phyloP scores from a whole-genome alignment of 2,888 invertebrate genomes.

The Acronicta alni region DNA sequence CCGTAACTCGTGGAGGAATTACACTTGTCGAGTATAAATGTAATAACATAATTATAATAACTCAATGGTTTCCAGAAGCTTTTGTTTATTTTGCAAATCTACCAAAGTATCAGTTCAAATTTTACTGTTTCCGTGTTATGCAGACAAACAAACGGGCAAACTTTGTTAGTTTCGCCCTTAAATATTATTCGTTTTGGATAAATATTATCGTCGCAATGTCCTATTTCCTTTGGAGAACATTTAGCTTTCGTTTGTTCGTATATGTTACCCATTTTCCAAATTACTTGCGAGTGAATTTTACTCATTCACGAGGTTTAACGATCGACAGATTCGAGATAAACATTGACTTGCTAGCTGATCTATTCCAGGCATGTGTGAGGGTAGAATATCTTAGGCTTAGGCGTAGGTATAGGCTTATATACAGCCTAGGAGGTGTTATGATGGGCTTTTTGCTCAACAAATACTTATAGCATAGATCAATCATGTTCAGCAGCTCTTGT shows the following conservation, averaged over 20 bases:
- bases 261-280: neutral
- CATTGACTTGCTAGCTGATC: constrained; percentile 44
- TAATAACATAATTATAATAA: no score
- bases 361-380: constrained; percentile 28
- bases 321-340: constrained; percentile 33
- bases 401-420: no score
- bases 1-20: no score
- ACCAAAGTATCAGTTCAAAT: constrained; percentile 21
- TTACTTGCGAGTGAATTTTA: constrained; percentile 14
- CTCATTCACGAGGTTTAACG: constrained; percentile 23
- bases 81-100: constrained; percentile 19
- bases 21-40: no score
- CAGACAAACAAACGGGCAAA: constrained; percentile 32
- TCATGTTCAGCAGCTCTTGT: no score
- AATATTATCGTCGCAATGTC: constrained; percentile 34
- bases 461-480: no score
- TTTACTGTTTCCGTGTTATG: constrained; percentile 33
- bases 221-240: constrained; percentile 44
- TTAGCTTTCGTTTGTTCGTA: constrained; percentile 30
- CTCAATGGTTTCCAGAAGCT: neutral
- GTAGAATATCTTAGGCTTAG: no score
- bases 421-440: no score
- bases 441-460: no score
- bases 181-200: constrained; percentile 35
- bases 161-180: constrained; percentile 23